Conservation (phyloP, 2,797 vertebrate genomes). For the Mus caroli region DNA sequence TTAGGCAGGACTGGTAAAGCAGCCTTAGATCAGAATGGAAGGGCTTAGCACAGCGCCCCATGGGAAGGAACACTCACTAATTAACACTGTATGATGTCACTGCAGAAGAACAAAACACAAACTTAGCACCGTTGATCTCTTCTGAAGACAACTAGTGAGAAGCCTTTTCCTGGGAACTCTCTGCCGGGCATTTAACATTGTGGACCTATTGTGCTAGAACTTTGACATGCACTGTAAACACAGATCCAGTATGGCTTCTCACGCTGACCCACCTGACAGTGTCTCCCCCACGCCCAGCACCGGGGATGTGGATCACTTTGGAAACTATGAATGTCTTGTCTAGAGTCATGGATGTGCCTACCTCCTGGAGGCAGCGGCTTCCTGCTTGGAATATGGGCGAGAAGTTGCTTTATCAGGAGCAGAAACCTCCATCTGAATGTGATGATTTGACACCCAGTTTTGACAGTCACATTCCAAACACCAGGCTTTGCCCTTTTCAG, state of each 20-base stretch:
- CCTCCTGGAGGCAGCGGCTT: neutral
- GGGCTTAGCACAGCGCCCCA: neutral
- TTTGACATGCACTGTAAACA: neutral
- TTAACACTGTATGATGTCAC: neutral
- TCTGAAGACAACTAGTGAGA: neutral
- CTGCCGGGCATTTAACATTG: neutral
- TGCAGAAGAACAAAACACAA: neutral
- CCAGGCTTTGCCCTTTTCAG: neutral
- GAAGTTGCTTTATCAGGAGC: neutral
- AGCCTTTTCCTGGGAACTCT: neutral
- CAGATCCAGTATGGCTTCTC: neutral
- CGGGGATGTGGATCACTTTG: neutral
- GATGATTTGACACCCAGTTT: neutral
- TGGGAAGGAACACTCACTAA: neutral
- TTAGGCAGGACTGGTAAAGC: neutral
- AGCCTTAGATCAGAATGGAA: neutral
- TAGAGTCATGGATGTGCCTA: too few species aligned
- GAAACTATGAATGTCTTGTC: neutral
- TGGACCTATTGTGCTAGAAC: neutral
- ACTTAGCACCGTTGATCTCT: neutral
- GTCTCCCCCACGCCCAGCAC: neutral
- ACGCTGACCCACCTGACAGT: accelerated
- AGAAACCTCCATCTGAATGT: slow-evolving; percentile 13
- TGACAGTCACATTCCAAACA: slow-evolving; percentile 4
- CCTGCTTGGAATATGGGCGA: neutral